Evolutionary conservation across 1,140 invertebrate genomes (phyloP).

Genomic region (Druon quercuslanigerum): DNA sequence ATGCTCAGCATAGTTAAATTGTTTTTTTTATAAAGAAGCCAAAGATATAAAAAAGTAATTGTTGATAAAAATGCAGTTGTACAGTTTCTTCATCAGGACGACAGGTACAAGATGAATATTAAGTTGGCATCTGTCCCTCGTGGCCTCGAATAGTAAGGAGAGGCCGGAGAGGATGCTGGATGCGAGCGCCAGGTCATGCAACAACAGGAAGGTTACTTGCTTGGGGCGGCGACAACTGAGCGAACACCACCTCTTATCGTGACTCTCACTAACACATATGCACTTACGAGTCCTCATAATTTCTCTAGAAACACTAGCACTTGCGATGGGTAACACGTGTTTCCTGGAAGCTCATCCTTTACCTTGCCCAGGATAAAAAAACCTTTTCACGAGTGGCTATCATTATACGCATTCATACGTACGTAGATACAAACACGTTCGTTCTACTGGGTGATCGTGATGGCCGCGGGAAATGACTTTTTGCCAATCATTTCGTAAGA

Average conservation of each 20-base stretch:
- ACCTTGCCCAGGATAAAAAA: constrained; percentile 24
- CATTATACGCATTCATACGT: constrained; percentile 15
- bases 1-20: too few species aligned
- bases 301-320: constrained; percentile 51
- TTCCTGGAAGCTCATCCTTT: constrained; percentile 53
- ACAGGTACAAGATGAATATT: too few species aligned
- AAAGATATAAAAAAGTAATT: too few species aligned
- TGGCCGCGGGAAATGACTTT: constrained; percentile 1
- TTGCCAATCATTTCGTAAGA: constrained; percentile 6
- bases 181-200: constrained; percentile 62
- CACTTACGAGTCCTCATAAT: constrained; percentile 62
- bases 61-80: too few species aligned
- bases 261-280: constrained; percentile 59
- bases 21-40: too few species aligned
- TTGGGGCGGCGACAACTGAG: constrained; percentile 70
- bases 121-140: not conserved
- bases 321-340: constrained; percentile 40
- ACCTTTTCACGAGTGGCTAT: not conserved
- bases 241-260: constrained; percentile 65
- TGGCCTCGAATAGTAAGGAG: constrained; percentile 55
- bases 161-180: too few species aligned
- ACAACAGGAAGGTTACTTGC: constrained; percentile 73
- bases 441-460: not conserved
- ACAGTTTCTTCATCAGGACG: too few species aligned
- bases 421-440: not conserved